Evolutionary conservation across 2,113 vertebrate species (phyloP), one percentile per base, ranked within the genome.

Genomic region (Romanogobio albipinnatus): DNA sequence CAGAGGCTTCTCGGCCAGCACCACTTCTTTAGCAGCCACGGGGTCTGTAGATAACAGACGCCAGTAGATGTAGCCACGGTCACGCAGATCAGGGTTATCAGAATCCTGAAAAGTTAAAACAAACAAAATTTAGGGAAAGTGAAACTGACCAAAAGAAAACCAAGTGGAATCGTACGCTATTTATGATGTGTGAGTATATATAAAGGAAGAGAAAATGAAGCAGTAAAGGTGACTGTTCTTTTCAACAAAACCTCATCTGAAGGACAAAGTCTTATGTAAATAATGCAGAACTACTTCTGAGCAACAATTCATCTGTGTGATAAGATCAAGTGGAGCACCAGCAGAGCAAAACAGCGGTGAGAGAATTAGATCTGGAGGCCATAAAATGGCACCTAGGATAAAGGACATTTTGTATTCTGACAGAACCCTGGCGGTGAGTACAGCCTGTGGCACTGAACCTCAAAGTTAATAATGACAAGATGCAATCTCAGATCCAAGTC

Each of bases 51-150:
- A 99, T n/a, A 99, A 96, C 90, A 99, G 95, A 64, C 98, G 97
- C 98, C 98, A 99, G 92, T 99, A 99, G 94, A 99, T 99, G 92
- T 99, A 99, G 5, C 98, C 98, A 0, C 98, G 96, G 77, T 99
- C 98, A 83, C 98, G 93, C 89, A 99, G 94, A 92, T 99, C 98
- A 0, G 98, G 98, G 90, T 99, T 99, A 91, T 99, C 98, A 0
- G 98, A 99, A 91, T 99, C 98, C 98, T 99, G 84, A 0, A 45
- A 49, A 84, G 4, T 85, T 24, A 68, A 17, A 71, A 15, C 22
- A 14, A 39, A 15, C 10, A 47, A 84, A 26, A 13, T 13, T 76
- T 49, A 73, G 7, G 47, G 24, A 24, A 61, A 45, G 3, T 26
- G 10, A 81, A 14, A 15, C 8, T 26, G 11, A 79, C 51, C 6